These are phyloP conservation scores for Eremophila alpestris DNA, from an alignment of 2,797 vertebrate genomes.

Conservation along the genomic window DNA sequence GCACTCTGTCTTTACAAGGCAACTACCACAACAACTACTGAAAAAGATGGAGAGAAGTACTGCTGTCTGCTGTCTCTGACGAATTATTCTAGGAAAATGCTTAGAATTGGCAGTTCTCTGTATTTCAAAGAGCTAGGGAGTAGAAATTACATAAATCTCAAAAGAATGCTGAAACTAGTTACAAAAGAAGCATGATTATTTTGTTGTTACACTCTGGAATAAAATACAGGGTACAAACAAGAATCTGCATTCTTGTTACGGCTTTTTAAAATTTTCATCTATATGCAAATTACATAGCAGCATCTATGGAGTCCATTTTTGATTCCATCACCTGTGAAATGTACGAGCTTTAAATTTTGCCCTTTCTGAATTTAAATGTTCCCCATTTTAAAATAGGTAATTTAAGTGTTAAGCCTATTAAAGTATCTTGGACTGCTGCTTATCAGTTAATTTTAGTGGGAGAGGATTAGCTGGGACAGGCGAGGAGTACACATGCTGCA, in stretches of 20 bases:
- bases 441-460: constrained; percentile 9
- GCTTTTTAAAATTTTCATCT: constrained; percentile 34
- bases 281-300: constrained; percentile 38
- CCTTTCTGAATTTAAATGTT: constrained; percentile 30
- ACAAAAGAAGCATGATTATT: constrained; percentile 4
- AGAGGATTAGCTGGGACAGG: neutral
- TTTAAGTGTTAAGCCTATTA: constrained; percentile 25
- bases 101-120: neutral
- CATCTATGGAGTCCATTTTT: neutral
- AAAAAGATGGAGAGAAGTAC: neutral
- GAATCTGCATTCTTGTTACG: constrained; percentile 14
- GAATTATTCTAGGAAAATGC: neutral
- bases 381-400: constrained; percentile 14
- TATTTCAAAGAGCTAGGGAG: constrained; percentile 3
- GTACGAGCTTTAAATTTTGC: constrained; percentile 4
- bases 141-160: neutral
- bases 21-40: neutral
- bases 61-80: neutral
- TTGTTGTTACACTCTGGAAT: neutral
- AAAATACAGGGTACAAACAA: constrained; percentile 18
- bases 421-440: neutral
- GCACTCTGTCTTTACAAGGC: neutral
- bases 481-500: neutral
- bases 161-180: constrained; percentile 35
- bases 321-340: constrained; percentile 28